Evolutionary conservation across 2,888 invertebrate species (phyloP).

Genomic region (Nymphalis polychloros): DNA sequence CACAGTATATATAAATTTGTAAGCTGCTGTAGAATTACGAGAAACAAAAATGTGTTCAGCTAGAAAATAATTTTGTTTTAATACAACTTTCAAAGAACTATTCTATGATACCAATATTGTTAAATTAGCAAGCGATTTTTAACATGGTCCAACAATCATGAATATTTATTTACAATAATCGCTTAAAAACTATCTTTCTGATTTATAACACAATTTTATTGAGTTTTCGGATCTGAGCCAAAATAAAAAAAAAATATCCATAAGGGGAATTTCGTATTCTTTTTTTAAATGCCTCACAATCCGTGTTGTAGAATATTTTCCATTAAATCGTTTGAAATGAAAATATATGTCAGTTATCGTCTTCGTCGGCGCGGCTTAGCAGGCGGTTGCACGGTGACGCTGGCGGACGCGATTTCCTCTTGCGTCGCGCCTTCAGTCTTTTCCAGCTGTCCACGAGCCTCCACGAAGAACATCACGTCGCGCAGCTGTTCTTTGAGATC

Average conservation of each 20-base stretch:
- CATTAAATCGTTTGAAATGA: too few species aligned
- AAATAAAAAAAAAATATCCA: neutral
- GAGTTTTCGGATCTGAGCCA: neutral
- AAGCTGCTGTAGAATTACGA: slow-evolving; percentile 1
- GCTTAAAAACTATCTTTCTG: neutral
- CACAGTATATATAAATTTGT: slow-evolving; percentile 23
- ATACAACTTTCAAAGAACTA: neutral
- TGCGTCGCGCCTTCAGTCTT: slow-evolving; percentile 45
- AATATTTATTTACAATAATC: slow-evolving; percentile 5
- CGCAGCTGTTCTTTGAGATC: slow-evolving; percentile 96
- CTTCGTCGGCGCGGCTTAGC: slow-evolving; percentile 30
- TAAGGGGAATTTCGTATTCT: too few species aligned
- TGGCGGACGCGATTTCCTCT: slow-evolving; percentile 51
- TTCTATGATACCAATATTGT: neutral
- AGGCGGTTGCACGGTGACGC: slow-evolving; percentile 31
- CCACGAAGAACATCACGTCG: slow-evolving; percentile 98
- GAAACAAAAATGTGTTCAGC: neutral
- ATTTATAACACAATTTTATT: neutral
- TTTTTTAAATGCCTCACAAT: too few species aligned
- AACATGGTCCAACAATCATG: neutral
- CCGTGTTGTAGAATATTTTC: too few species aligned
- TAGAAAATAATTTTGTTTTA: neutral
- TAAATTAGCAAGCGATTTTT: neutral
- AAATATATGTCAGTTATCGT: slow-evolving; percentile 12
- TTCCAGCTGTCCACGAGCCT: slow-evolving; percentile 84